Evolutionary conservation across 2,888 invertebrate genomes (phyloP).

Genomic region (Abrostola triplasia): DNA sequence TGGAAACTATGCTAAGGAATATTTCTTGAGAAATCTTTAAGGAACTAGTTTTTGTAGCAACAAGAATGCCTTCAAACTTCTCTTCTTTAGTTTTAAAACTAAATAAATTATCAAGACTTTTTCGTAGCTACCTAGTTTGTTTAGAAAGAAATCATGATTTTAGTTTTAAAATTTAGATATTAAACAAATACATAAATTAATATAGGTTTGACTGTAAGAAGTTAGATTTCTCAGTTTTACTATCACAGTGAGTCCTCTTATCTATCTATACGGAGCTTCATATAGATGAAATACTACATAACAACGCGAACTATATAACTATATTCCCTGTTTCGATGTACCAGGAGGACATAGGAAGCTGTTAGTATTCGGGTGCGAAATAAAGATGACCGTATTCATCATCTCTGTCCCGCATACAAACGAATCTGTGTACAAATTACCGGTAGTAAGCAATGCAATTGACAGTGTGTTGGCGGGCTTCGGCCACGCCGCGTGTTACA

Average conservation of each 20-base stretch:
- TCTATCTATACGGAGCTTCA: background rate
- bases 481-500: background rate
- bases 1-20: constrained; percentile 10
- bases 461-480: background rate
- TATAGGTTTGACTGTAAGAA: too few species aligned
- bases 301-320: background rate
- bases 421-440: background rate
- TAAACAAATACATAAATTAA: too few species aligned
- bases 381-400: background rate
- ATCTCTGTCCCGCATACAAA: constrained; percentile 4
- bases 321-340: background rate
- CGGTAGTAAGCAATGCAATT: background rate
- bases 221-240: too few species aligned
- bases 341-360: constrained; percentile 2
- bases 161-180: too few species aligned
- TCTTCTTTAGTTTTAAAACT: too few species aligned
- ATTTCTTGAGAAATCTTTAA: constrained; percentile 15
- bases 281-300: background rate
- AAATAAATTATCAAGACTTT: too few species aligned
- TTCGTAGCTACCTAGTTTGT: too few species aligned
- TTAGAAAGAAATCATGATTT: too few species aligned
- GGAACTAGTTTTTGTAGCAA: constrained; percentile 4
- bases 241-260: too few species aligned
- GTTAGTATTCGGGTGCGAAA: constrained; percentile 3
- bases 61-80: background rate